Evolutionary conservation across 2,888 invertebrate species (phyloP).

Genomic region (Dusona sp.): DNA sequence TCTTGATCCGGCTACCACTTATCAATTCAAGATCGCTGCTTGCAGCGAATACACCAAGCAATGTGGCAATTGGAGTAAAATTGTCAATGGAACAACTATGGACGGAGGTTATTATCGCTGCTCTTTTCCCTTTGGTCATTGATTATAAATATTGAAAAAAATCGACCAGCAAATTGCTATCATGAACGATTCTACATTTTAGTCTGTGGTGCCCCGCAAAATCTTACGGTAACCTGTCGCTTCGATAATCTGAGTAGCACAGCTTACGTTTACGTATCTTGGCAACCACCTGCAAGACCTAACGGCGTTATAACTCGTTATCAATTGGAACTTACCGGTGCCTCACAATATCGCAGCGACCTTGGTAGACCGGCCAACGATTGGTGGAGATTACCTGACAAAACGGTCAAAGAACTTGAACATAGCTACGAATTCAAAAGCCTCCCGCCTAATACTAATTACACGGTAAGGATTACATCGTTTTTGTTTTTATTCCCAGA

Average conservation of each 20-base stretch:
- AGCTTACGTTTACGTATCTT: slow-evolving; percentile 89
- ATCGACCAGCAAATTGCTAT: neutral
- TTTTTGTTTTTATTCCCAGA: neutral
- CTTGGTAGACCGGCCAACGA: slow-evolving; percentile 85
- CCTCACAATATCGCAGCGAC: slow-evolving; percentile 85
- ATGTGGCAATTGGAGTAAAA: slow-evolving; percentile 92
- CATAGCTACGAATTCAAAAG: slow-evolving; percentile 87
- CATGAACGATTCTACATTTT: slow-evolving; percentile 64
- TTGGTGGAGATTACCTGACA: slow-evolving; percentile 87
- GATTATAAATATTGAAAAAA: neutral
- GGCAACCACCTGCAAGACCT: slow-evolving; percentile 90
- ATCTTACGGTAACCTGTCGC: slow-evolving; percentile 89
- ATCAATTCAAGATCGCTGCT: slow-evolving; percentile 92
- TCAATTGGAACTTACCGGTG: slow-evolving; percentile 87
- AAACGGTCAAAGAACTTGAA: slow-evolving; percentile 86
- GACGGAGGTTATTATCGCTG: slow-evolving; percentile 87
- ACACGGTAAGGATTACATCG: slow-evolving; percentile 87
- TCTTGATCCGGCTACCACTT: slow-evolving; percentile 92
- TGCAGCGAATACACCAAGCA: slow-evolving; percentile 91
- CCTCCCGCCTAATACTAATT: slow-evolving; percentile 93
- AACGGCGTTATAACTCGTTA: slow-evolving; percentile 93
- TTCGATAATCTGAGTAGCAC: slow-evolving; percentile 87
- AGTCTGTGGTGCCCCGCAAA: slow-evolving; percentile 90
- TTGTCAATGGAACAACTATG: slow-evolving; percentile 92
- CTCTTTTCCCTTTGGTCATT: neutral